These are phyloP conservation scores for Speoplatyrhinus poulsoni DNA, from an alignment of 2,113 vertebrate species.

Conservation along the genomic window DNA sequence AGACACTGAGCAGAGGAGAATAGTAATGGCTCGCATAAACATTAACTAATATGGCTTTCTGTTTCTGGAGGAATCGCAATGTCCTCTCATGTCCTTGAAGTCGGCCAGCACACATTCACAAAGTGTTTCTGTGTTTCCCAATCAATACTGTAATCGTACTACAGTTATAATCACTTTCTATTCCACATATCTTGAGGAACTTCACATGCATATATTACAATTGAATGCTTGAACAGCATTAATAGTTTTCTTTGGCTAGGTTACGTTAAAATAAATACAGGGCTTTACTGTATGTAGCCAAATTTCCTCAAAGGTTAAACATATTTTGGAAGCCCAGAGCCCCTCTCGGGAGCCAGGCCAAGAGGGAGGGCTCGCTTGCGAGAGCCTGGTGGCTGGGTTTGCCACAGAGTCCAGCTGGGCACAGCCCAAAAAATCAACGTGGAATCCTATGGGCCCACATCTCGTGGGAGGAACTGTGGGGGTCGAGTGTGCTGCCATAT, in stretches of 20 bases:
- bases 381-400: too few species aligned
- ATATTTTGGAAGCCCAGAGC: too few species aligned
- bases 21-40: constrained; percentile 63
- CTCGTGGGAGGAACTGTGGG: too few species aligned
- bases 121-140: constrained; percentile 17
- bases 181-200: too few species aligned
- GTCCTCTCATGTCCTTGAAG: constrained; percentile 8
- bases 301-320: not conserved
- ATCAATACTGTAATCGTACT: constrained; percentile 2
- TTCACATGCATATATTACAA: not conserved
- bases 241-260: constrained; percentile 21
- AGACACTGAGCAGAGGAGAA: constrained; percentile 59
- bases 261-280: constrained; percentile 5
- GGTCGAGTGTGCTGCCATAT: too few species aligned
- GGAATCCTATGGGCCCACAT: too few species aligned
- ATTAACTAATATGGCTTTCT: constrained; percentile 74
- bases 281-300: not conserved
- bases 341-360: too few species aligned
- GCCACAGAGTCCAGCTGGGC: too few species aligned
- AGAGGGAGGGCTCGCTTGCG: too few species aligned
- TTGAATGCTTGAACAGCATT: constrained; percentile 30
- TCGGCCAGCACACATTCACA: constrained; percentile 24
- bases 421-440: too few species aligned
- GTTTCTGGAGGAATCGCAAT: constrained; percentile 37
- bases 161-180: not conserved